phyloP scores from a whole-genome alignment of 2,113 vertebrate genomes.

The Marmota monax region DNA sequence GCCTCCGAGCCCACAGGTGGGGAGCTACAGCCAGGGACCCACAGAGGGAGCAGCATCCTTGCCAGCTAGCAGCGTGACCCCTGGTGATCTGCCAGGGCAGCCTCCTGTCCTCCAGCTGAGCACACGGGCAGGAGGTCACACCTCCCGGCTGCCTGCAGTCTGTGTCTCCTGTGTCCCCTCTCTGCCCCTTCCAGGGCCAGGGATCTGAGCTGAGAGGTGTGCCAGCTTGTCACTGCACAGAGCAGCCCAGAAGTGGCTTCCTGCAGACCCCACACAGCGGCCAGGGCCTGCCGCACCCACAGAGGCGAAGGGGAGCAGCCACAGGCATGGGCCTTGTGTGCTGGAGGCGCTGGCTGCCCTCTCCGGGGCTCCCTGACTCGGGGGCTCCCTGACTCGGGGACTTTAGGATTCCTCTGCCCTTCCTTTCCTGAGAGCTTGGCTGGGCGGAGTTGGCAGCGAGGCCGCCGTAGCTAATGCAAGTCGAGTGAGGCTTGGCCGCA shows the following conservation, averaged over 20 bases:
- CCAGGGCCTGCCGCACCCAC: neutral
- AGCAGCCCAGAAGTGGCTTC: neutral
- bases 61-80: fast-evolving
- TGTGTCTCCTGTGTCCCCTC: neutral
- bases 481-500: neutral
- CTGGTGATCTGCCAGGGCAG: neutral
- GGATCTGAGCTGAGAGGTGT: neutral
- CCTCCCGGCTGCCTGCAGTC: neutral
- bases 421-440: neutral
- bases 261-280: neutral
- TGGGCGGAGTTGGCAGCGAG: neutral
- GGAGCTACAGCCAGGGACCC: neutral
- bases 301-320: neutral
- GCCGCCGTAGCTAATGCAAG: neutral
- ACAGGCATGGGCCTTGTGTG: fast-evolving
- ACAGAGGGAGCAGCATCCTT: neutral
- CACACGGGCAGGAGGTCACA: fast-evolving
- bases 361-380: neutral
- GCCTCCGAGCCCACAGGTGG: neutral
- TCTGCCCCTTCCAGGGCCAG: neutral
- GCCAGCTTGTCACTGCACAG: neutral
- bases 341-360: neutral
- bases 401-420: neutral
- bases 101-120: neutral
- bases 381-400: neutral